Percentiles rank a stretch among this genome's conserved stretches.
phyloP scores from a whole-genome alignment of 2,113 vertebrate genomes.

The Coracopsis vasa region DNA sequence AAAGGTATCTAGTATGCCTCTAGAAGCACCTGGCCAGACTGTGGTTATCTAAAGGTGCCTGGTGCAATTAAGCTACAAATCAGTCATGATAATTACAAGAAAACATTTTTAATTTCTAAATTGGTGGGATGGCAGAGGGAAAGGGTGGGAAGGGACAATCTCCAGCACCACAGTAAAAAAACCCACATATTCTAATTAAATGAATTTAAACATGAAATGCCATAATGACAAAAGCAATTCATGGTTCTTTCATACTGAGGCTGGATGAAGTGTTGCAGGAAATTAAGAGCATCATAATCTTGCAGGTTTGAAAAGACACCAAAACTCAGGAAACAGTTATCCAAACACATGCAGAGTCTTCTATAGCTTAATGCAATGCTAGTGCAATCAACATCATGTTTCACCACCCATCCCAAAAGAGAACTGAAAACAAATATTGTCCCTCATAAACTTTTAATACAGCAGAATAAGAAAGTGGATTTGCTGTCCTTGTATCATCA shows the following conservation, averaged over 20 bases:
- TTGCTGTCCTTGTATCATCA: not conserved
- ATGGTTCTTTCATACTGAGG: not conserved
- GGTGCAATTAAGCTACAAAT: not conserved
- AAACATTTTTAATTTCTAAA: not conserved
- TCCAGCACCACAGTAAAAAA: not conserved
- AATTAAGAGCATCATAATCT: fast-evolving
- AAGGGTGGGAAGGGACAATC: not conserved
- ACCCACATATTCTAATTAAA: not conserved
- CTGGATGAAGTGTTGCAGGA: not conserved
- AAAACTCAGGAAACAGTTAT: not conserved
- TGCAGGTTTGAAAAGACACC: not conserved
- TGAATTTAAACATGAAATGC: not conserved
- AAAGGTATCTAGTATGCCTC: not conserved
- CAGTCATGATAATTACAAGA: not conserved
- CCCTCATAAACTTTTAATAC: not conserved
- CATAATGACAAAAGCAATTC: not conserved
- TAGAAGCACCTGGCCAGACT: not conserved
- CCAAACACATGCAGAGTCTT: not conserved
- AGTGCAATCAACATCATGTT: not conserved
- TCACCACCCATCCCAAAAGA: not conserved
- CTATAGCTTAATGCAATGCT: fast-evolving
- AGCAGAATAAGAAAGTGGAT: not conserved
- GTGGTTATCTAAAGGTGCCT: not conserved
- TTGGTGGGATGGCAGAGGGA: not conserved
- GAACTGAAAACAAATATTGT: not conserved